Conservation (phyloP, 2,888 invertebrate species). For the Nebria brevicollis region DNA sequence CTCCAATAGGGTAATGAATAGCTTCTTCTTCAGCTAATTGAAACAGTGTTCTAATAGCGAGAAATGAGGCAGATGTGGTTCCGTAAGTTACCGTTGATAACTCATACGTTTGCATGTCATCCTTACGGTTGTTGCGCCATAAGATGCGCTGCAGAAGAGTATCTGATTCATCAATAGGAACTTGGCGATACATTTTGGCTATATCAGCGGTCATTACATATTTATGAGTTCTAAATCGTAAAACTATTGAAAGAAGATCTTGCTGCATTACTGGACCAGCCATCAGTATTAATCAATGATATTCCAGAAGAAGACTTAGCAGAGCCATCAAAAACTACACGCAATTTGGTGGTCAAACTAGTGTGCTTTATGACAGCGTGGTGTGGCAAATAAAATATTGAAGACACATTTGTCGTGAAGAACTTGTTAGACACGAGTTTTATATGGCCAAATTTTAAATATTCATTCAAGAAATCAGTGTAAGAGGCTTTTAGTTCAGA, state of each 20-base stretch:
- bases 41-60: neutral
- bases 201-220: conserved; percentile 2
- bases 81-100: neutral
- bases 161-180: neutral
- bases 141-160: neutral
- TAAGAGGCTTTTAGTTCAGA: neutral
- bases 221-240: conserved; percentile 8
- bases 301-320: neutral
- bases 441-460: neutral
- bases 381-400: neutral
- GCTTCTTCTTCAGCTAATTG: neutral
- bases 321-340: neutral
- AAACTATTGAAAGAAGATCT: neutral
- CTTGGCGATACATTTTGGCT: neutral
- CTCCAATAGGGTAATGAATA: neutral
- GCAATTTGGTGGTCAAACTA: conserved; percentile 6
- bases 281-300: too few relatives aligned
- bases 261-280: too few relatives aligned
- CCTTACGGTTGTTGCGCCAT: neutral
- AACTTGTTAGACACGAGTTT: neutral
- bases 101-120: neutral
- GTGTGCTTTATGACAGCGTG: neutral
- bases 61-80: neutral
- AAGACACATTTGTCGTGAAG: neutral
- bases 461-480: neutral